Evolutionary conservation across 2,888 invertebrate species (phyloP).

Genomic region (Drosophila birchii): DNA sequence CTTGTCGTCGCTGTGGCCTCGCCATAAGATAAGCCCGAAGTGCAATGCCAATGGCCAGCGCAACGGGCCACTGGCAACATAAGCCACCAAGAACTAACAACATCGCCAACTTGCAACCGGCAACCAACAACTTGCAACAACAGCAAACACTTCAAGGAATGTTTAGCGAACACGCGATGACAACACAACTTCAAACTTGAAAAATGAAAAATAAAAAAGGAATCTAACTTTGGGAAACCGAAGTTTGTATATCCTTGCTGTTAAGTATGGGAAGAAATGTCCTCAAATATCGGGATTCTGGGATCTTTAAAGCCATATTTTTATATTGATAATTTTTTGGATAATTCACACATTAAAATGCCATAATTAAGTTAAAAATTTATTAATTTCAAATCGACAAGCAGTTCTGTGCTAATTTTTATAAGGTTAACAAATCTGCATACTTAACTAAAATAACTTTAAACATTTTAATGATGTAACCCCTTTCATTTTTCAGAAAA

Average conservation of each 20-base stretch:
- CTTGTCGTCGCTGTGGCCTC: constrained; percentile 36
- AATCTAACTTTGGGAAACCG: not conserved
- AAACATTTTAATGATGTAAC: no score
- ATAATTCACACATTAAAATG: no score
- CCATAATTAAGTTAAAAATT: no score
- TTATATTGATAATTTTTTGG: no score
- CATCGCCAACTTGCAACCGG: constrained; percentile 22
- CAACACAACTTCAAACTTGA: constrained; percentile 11
- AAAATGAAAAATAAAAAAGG: not conserved
- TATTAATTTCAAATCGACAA: no score
- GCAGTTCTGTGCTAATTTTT: no score
- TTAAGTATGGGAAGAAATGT: no score
- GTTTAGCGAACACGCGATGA: constrained; percentile 54
- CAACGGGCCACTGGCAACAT: constrained; percentile 19
- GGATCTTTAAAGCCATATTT: no score
- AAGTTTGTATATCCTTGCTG: not conserved
- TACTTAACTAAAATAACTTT: no score
- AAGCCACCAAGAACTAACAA: constrained; percentile 22
- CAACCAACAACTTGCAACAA: constrained; percentile 18
- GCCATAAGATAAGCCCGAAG: constrained; percentile 53
- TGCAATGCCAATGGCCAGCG: constrained; percentile 35
- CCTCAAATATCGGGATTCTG: no score
- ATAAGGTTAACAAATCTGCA: no score
- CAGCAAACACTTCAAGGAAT: constrained; percentile 42
- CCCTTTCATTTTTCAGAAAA: no score